Evolutionary conservation across 2,113 vertebrate species (phyloP).

Genomic region (Fregata magnificens): DNA sequence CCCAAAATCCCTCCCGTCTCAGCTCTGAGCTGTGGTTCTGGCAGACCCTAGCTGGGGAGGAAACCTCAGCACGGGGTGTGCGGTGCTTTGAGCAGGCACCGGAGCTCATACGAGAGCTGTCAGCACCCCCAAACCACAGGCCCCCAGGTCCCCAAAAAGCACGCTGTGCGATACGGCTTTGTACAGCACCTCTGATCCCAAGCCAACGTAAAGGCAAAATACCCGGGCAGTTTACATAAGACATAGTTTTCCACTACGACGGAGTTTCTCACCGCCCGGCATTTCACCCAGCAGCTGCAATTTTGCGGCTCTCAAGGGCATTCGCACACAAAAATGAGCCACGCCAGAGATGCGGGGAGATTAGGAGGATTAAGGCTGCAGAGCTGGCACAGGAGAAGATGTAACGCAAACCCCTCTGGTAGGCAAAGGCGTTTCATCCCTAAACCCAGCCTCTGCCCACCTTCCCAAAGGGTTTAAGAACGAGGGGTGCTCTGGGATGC

Average conservation of each 20-base stretch:
- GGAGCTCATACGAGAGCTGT: accelerated
- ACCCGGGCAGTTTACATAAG: conserved; percentile 30
- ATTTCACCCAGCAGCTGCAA: neutral
- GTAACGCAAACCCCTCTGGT: neutral
- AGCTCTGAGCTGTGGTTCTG: neutral
- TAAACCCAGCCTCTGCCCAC: neutral
- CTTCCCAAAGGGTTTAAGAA: neutral
- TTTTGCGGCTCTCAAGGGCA: conserved; percentile 36
- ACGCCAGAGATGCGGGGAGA: neutral
- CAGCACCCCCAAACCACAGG: neutral
- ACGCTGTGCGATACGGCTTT: neutral
- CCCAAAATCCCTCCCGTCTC: neutral
- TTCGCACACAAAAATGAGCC: conserved; percentile 28
- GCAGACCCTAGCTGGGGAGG: neutral
- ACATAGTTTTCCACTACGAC: neutral
- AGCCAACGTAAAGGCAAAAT: neutral
- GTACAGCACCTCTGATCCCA: neutral
- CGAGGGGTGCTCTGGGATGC: neutral
- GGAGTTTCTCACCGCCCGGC: neutral
- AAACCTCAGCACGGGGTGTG: neutral
- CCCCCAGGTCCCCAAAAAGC: neutral
- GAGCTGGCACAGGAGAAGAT: neutral
- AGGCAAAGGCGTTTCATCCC: neutral
- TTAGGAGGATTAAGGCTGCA: conserved; percentile 33
- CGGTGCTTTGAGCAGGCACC: neutral